Base-by-base conservation (phyloP, 2,113 vertebrate species). In the Pogonocichla stellata region DNA sequence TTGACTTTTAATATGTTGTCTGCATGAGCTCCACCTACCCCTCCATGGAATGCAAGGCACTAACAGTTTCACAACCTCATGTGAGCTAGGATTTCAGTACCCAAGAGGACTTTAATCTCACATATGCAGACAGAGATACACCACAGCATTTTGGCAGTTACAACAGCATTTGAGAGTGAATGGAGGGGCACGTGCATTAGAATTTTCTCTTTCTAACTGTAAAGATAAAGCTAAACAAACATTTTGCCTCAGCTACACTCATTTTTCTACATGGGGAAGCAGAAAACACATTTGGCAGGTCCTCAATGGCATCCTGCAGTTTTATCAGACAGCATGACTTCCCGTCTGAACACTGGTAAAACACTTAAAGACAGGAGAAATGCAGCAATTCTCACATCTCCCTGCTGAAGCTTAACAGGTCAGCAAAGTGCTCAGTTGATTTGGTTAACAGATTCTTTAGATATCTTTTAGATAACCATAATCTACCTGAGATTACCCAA, bases 171-270 rank as follows among this genome's bases (percentile, higher is more conserved):
- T 26, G 13, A 88, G 72, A 70, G 38, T 8, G 19, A 91, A 77
- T 5, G 20, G 34, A 73, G 33, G 14, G 26, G 26, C 18, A 64
- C 0, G 0, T 1, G 5, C 19, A n/a, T 51, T 24, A 43, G 17
- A 45, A 64, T 74, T 70, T 86, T 72, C 54, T 83, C 38, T 20
- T 50, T 54, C 62, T 70, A 34, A 66, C 47, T 29, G 60, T 38
- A 19, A 83, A 80, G 64, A 93, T 48, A 80, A 94, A 91, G 43
- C 69, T 56, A 38, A 92, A 81, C n/a, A 73, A 93, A 80, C 6
- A 9, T 57, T 66, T 66, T 84, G 51, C 33, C 51, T 74, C 80
- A 81, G 65, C 51, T 78, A 69, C 20, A 18, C 16, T 86, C 5
- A 7, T 17, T 86, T 77, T 91, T 50, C 80, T 70, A 66, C 73